Evolutionary conservation across 2,888 invertebrate genomes (phyloP).

Genomic region (Seira ritae): DNA sequence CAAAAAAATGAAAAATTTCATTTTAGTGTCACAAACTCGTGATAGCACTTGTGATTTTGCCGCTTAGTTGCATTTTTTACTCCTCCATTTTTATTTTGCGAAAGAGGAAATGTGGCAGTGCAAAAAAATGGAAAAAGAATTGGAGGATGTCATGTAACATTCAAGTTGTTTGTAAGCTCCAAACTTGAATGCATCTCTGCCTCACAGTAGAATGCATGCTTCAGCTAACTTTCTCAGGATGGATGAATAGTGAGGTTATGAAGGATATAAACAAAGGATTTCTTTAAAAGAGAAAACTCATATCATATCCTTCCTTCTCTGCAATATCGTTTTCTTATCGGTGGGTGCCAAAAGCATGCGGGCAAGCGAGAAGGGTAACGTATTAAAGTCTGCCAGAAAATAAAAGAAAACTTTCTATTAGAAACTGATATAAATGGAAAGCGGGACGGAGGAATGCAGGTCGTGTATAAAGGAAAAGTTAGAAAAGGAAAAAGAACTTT

Average conservation of each 20-base stretch:
- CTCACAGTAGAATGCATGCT: too few species aligned
- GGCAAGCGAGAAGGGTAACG: conserved; percentile 12
- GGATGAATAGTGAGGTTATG: too few species aligned
- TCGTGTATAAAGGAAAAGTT: not conserved
- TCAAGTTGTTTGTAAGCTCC: conserved; percentile 47
- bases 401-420: not conserved
- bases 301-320: too few species aligned
- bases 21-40: conserved; percentile 47
- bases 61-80: conserved; percentile 37
- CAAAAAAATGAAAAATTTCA: conserved; percentile 54
- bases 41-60: conserved; percentile 48
- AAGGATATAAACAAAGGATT: too few species aligned
- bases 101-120: too few species aligned
- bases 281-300: too few species aligned
- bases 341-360: conserved; percentile 50
- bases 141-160: conserved; percentile 46
- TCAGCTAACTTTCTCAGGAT: too few species aligned
- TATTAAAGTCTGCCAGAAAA: conserved; percentile 53
- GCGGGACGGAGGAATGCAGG: not conserved
- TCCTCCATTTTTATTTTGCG: too few species aligned
- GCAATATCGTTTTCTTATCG: conserved; percentile 30
- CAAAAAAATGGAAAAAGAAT: conserved; percentile 54
- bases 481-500: conserved; percentile 29
- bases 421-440: conserved; percentile 6
- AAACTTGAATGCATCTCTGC: too few species aligned